These are phyloP conservation scores for Caenorhabditis sp. DNA, from an alignment of 2,888 invertebrate species.

Conservation along the genomic window DNA sequence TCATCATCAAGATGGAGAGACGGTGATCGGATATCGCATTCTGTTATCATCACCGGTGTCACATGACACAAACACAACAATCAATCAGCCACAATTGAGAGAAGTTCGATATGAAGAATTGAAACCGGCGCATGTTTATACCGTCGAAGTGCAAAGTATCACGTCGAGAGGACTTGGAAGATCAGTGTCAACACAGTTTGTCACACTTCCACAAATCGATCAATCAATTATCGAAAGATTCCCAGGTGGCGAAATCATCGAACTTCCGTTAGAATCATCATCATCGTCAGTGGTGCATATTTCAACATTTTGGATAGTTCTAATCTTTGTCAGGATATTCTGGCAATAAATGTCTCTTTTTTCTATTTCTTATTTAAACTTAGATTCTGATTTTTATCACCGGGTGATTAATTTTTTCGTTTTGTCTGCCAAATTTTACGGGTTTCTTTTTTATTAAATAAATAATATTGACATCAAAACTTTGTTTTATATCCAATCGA, in stretches of 20 bases:
- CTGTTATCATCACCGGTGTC: slow-evolving; percentile 39
- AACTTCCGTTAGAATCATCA: slow-evolving; percentile 47
- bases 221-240: slow-evolving; percentile 41
- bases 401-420: not conserved
- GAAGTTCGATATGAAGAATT: slow-evolving; percentile 44
- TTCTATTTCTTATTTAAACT: not conserved
- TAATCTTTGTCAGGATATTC: not conserved
- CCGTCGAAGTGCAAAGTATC: slow-evolving; percentile 52
- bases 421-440: not conserved
- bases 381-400: not conserved
- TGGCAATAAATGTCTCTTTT: not conserved
- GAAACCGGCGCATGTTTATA: slow-evolving; percentile 41
- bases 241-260: slow-evolving; percentile 52
- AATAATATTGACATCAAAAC: not conserved
- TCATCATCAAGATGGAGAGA: slow-evolving; percentile 39
- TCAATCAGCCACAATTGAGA: slow-evolving; percentile 49
- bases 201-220: slow-evolving; percentile 38
- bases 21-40: slow-evolving; percentile 48
- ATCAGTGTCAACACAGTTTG: slow-evolving; percentile 41
- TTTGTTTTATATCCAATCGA: not conserved
- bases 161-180: slow-evolving; percentile 48
- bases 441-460: not conserved
- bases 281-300: not conserved
- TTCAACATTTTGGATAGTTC: not conserved
- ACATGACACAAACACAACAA: slow-evolving; percentile 46